Evolutionary conservation across 2,888 invertebrate species (phyloP), one percentile per base, ranked within the genome.

Genomic region (Diplazon laetatorius): DNA sequence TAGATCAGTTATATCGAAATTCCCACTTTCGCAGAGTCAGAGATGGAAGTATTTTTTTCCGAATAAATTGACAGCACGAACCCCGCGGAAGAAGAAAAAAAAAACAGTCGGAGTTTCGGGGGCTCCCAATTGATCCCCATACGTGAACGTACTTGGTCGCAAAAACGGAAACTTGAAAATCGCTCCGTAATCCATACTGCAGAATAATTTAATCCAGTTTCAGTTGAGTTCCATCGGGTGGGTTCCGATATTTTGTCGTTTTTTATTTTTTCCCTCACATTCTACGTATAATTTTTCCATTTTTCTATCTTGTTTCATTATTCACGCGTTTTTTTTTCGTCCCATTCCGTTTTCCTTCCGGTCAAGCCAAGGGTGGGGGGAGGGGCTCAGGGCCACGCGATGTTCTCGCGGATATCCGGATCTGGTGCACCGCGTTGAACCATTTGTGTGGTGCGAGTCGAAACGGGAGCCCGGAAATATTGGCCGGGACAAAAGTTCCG

Each of bases 401-500:
- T 42, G 35, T 60, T 20, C 46, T 48, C 16, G 55, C 48, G 57
- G 62, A 62, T 25, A 55, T 77, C 48, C 59, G 63, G 44, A 57
- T 69, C 16, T 44, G 42, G 18, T 48, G 55, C 52, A 25, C 22
- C 35, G 2, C 63, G n/a, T 18, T 39, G 12, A 50, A 39, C 59
- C 66, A 10, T 57, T 39, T 50, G 59, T 44, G 30, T 39, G 20
- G 37, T 25, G 69, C 48, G 46, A 52, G 52, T 50, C 46, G 62
- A 57, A 52, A 73, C 18, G 57, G 25, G 57, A 68, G 59, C 65
- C 76, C 78, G 78, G 76, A 73, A 76, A 80, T 78, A 80, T 80
- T 80, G 75, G 52, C 69, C 71, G 18, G 68, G 72, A 78, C 72
- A 75, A 80, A 72, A 70, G 75, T 80, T 48, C 66, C 46, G 42